These are phyloP conservation scores for Leucophora obtusa DNA, from an alignment of 2,888 invertebrate genomes.

Conservation along the genomic window DNA sequence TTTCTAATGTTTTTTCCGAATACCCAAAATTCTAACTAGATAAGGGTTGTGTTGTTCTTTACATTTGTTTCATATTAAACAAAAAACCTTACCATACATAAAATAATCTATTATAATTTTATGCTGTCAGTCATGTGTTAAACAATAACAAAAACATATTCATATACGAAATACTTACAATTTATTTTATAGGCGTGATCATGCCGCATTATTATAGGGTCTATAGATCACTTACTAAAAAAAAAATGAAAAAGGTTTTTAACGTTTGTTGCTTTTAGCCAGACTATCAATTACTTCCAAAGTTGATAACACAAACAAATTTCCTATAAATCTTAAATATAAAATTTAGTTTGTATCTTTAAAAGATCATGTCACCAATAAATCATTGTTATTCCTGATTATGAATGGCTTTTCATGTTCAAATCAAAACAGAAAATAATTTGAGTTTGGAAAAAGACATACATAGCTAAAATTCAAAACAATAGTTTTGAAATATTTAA, in stretches of 20 bases:
- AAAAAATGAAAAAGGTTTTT: not conserved
- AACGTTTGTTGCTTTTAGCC: not conserved
- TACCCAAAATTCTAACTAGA: conserved; percentile 15
- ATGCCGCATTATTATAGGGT: not conserved
- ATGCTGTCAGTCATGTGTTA: conserved; percentile 59
- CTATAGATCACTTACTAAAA: not conserved
- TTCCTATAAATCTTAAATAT: not conserved
- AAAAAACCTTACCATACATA: not conserved
- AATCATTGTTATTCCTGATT: conserved; percentile 34
- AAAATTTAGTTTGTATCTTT: conserved; percentile 28
- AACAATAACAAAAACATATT: conserved; percentile 25
- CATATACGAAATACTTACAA: too few species aligned
- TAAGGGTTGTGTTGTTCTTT: not conserved
- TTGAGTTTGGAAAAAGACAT: not conserved
- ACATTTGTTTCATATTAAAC: not conserved
- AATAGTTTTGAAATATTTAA: not conserved
- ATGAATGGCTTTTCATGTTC: not conserved
- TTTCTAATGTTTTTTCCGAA: not conserved
- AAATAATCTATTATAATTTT: conserved; percentile 61
- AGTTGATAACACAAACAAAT: not conserved
- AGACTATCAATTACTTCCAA: conserved; percentile 27
- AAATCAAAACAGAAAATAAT: not conserved
- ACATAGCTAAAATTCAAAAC: not conserved
- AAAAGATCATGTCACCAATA: conserved; percentile 56
- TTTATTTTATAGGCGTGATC: conserved; percentile 34